Evolutionary conservation across 1,140 invertebrate genomes (phyloP), one percentile per base, ranked within the genome.

Genomic region (Pseudomyrmex gracilis): DNA sequence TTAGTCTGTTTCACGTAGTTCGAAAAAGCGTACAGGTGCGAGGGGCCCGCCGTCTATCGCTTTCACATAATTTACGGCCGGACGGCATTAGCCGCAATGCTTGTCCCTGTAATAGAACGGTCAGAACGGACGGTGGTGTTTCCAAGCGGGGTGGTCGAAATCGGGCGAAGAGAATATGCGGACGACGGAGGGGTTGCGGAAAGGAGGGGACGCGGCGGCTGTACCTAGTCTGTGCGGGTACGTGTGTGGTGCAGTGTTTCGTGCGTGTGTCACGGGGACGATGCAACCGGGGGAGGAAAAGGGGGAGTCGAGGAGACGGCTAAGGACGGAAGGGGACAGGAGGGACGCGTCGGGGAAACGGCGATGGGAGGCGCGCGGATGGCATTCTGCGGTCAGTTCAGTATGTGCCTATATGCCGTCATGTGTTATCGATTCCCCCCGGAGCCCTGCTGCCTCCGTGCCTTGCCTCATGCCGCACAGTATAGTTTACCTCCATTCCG

Each of bases 331-430:
- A 61, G 67, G 55, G 78, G 83, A 74, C 24, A 82, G 66, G 60
- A 57, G 20, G 12, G 58, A 15, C 22, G 53, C 64, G 57, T 67
- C 49, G 49, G 73, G 60, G 68, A 63, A 76, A 43, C 20, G 60
- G 34, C 43, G 87, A 83, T 61, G 82, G 87, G 85, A 86, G 89
- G 89, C 89, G 89, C 90, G 90, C 90, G 91, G 89, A 93, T 94
- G 88, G 90, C 91, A 94, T 93, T 93, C 93, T 92, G 92, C 88
- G 93, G 93, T 93, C 90, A 92, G 92, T 92, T 88, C 88, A 93
- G 92, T 92, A 92, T 94, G 92, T 90, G 91, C 88, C 90, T 92
- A 92, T 93, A 91, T 92, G 87, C 91, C 87, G 89, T 92, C 91
- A 92, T 92, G 91, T 92, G 91, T 91, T 94, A 94, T 94, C 92